These are phyloP conservation scores for Lysiphlebus fabarum DNA, from an alignment of 1,140 invertebrate species.

Conservation along the genomic window DNA sequence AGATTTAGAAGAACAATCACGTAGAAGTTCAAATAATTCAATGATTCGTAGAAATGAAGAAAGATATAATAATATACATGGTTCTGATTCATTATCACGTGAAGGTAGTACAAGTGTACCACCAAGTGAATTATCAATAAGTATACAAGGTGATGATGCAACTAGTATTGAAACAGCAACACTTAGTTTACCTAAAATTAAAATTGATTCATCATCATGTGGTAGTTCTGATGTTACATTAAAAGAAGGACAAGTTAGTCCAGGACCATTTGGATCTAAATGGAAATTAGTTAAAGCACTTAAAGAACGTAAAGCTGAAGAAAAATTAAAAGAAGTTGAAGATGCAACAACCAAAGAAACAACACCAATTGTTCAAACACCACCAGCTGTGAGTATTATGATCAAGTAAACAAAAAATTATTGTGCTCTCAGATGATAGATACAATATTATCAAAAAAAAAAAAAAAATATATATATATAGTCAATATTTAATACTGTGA, in stretches of 20 bases:
- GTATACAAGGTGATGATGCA: conserved; percentile 43
- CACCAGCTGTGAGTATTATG: conserved; percentile 52
- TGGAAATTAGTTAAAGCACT: conserved; percentile 87
- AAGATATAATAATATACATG: conserved; percentile 40
- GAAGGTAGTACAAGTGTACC: conserved; percentile 51
- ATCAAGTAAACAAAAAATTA: conserved; percentile 46
- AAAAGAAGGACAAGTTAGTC: conserved; percentile 54
- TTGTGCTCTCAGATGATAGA: too few species aligned
- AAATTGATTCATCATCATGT: conserved; percentile 52
- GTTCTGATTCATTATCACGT: conserved; percentile 44
- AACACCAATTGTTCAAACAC: conserved; percentile 36
- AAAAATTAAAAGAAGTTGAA: conserved; percentile 69
- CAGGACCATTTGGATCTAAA: conserved; percentile 69
- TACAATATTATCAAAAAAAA: too few species aligned
- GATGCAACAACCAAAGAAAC: conserved; percentile 57
- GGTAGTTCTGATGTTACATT: conserved; percentile 41
- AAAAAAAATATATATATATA: too few species aligned
- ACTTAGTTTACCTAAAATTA: conserved; percentile 57
- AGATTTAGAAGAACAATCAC: conserved; percentile 41
- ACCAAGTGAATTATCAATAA: conserved; percentile 48
- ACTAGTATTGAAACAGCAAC: conserved; percentile 44
- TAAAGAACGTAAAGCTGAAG: conserved; percentile 84
- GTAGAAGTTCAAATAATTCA: conserved; percentile 45
- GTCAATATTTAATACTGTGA: too few species aligned
- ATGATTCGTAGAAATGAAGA: conserved; percentile 43